A percentile compares a stretch with the other conserved stretches of the same genome.
Evolutionary conservation across 37 sponge, comb jelly and placozoan species (phyloP).

Genomic region (Aphrocallistes beatrix): DNA sequence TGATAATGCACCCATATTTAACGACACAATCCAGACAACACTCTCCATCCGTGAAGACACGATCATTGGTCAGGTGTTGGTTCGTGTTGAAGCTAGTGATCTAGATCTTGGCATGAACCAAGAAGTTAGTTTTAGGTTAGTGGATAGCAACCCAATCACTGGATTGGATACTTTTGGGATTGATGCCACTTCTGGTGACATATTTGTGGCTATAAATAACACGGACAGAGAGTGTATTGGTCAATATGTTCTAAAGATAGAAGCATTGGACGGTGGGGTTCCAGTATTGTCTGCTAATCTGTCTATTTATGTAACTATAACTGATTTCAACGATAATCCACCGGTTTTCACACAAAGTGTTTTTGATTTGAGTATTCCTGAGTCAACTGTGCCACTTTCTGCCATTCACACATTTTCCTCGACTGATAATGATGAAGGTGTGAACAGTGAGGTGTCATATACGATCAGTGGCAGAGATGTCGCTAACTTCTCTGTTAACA

Average conservation of each 20-base stretch:
- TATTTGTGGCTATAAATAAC: too few species aligned
- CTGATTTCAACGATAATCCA: constrained; percentile 20
- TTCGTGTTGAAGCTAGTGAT: too few species aligned
- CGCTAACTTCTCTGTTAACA: background rate
- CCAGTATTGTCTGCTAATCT: background rate
- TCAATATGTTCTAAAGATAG: background rate
- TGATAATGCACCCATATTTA: constrained; percentile 17
- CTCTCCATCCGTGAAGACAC: background rate
- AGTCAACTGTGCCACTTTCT: background rate
- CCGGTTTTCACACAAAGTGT: background rate
- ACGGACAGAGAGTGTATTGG: too few species aligned
- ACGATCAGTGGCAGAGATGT: background rate
- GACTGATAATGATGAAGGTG: constrained; percentile 14
- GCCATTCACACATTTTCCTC: background rate
- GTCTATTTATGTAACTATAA: background rate
- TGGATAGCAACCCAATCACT: too few species aligned
- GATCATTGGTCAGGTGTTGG: too few species aligned
- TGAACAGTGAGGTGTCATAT: background rate
- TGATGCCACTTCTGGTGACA: too few species aligned
- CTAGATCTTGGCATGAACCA: too few species aligned
- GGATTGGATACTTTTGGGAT: too few species aligned
- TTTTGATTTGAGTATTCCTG: background rate
- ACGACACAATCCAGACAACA: too few species aligned
- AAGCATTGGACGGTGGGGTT: background rate
- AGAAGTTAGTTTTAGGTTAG: too few species aligned